Evolutionary conservation across 2,797 vertebrate genomes (phyloP).

Genomic region (Otolemur crassicaudatus): DNA sequence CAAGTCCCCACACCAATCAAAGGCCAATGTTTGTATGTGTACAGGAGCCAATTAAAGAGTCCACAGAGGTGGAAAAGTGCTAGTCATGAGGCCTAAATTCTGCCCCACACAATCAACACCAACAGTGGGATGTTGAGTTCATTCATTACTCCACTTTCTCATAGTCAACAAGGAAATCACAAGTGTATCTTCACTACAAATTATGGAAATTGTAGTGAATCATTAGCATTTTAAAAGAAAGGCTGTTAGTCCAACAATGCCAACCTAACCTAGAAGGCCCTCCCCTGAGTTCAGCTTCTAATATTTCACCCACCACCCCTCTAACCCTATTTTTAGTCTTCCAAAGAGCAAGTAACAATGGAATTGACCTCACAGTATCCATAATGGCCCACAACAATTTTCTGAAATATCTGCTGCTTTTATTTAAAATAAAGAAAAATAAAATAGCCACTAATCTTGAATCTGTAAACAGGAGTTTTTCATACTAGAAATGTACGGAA

Average conservation of each 20-base stretch:
- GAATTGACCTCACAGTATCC: neutral
- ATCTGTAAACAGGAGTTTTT: neutral
- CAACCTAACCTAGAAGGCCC: neutral
- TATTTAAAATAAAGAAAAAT: neutral
- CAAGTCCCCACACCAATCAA: constrained; percentile 6
- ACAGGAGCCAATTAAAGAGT: neutral
- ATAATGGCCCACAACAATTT: neutral
- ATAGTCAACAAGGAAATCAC: neutral
- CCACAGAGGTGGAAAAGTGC: neutral
- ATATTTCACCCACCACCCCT: neutral
- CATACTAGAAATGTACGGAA: neutral
- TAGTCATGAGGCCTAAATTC: neutral
- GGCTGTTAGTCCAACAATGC: constrained; percentile 11
- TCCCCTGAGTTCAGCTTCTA: neutral
- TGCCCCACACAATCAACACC: neutral
- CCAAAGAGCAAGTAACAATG: neutral
- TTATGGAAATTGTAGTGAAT: neutral
- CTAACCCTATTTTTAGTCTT: neutral
- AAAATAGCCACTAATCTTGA: neutral
- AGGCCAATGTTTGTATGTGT: neutral
- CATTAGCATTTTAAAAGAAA: constrained; percentile 55
- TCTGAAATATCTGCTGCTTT: neutral
- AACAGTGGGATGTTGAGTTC: neutral
- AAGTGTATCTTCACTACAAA: constrained; percentile 39
- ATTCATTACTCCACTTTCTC: neutral